Percentiles rank a stretch among this genome's conserved stretches.
Evolutionary conservation across 2,797 vertebrate genomes (phyloP).

Genomic region (Lepus oiostolus): DNA sequence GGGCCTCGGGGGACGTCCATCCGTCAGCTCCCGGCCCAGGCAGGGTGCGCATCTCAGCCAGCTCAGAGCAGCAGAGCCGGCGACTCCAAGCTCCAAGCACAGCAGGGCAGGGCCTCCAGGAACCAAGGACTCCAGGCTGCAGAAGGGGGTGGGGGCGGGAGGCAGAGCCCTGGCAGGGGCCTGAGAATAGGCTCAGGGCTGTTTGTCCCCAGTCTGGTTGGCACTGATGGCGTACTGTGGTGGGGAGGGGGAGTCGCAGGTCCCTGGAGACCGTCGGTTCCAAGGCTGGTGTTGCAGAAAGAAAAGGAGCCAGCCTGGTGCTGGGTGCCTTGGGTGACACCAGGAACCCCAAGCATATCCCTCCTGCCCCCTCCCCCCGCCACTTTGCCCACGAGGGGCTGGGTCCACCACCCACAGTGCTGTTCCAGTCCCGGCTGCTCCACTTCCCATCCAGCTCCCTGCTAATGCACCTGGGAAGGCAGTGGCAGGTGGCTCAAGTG

Average conservation of each 20-base stretch:
- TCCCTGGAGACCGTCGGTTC: too few relatives aligned
- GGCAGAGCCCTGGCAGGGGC: not conserved
- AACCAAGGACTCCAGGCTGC: not conserved
- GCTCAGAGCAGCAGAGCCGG: not conserved
- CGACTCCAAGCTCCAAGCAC: not conserved
- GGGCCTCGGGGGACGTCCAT: too few relatives aligned
- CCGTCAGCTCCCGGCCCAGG: not conserved
- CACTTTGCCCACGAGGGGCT: not conserved
- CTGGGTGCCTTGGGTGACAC: not conserved
- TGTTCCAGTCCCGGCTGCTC: too few relatives aligned
- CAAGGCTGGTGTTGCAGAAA: not conserved
- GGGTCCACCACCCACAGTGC: too few relatives aligned
- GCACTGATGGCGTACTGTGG: rapidly evolving
- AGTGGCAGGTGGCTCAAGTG: too few relatives aligned
- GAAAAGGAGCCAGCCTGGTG: too few relatives aligned
- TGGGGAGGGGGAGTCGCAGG: too few relatives aligned
- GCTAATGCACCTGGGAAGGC: too few relatives aligned
- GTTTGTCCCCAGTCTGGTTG: rapidly evolving
- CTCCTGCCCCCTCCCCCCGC: not conserved
- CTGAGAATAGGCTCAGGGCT: rapidly evolving
- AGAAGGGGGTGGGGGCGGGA: not conserved
- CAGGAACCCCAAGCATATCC: not conserved
- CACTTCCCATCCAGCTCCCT: too few relatives aligned
- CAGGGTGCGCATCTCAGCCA: not conserved
- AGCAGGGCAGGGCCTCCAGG: not conserved